phyloP scores from a whole-genome alignment of 2,113 vertebrate genomes.

The Callospermophilus lateralis region DNA sequence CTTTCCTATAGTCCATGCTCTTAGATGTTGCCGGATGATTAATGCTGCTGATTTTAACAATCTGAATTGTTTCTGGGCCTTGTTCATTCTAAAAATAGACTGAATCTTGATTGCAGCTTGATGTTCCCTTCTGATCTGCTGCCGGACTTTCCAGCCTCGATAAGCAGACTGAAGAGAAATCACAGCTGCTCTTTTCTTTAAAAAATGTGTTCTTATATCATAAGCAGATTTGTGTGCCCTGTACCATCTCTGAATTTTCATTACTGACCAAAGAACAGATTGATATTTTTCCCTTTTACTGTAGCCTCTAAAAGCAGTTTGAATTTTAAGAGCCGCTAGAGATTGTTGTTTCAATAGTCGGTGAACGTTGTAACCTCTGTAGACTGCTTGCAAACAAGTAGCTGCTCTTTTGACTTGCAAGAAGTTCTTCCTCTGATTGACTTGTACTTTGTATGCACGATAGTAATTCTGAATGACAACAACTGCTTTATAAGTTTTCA shows the following conservation, averaged over 20 bases:
- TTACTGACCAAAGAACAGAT: slow-evolving; percentile 80
- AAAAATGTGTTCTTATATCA: slow-evolving; percentile 82
- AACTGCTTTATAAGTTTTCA: slow-evolving; percentile 82
- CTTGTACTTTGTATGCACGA: slow-evolving; percentile 79
- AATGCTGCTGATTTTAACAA: slow-evolving; percentile 80
- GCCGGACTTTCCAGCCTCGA: slow-evolving; percentile 88
- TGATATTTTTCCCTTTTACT: slow-evolving; percentile 82
- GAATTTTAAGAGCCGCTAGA: slow-evolving; percentile 89
- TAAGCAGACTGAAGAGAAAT: slow-evolving; percentile 91
- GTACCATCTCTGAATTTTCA: slow-evolving; percentile 93
- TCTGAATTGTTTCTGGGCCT: slow-evolving; percentile 83
- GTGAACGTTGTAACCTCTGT: slow-evolving; percentile 86
- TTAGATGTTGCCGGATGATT: slow-evolving; percentile 88
- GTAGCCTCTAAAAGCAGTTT: slow-evolving; percentile 90
- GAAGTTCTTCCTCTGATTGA: slow-evolving; percentile 78
- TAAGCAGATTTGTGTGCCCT: slow-evolving; percentile 81
- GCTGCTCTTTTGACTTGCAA: slow-evolving; percentile 82
- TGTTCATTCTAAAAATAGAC: slow-evolving; percentile 87
- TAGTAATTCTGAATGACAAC: slow-evolving; percentile 89
- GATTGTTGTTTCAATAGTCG: slow-evolving; percentile 84
- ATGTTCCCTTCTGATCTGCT: slow-evolving; percentile 78
- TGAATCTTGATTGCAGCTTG: slow-evolving; percentile 91
- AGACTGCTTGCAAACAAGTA: slow-evolving; percentile 91
- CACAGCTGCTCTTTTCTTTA: slow-evolving; percentile 85
- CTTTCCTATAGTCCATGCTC: slow-evolving; percentile 84